Percentiles rank a stretch among this genome's conserved stretches.
These are phyloP conservation scores for Catagonus wagneri DNA, from an alignment of 2,113 vertebrate species.

Conservation along the genomic window DNA sequence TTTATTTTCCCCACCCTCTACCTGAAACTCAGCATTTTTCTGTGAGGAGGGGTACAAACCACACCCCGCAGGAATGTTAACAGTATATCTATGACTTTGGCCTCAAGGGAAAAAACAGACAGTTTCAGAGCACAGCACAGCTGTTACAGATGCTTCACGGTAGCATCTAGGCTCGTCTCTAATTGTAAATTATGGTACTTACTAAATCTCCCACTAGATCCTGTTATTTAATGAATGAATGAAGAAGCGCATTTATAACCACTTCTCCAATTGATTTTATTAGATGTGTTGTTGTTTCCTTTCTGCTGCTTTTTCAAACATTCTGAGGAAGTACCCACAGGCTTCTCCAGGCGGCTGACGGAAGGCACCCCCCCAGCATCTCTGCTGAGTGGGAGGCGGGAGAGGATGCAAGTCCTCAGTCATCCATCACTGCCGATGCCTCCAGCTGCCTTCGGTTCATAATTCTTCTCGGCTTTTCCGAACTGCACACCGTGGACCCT, in stretches of 20 bases:
- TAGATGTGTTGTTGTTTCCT: neutral
- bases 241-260: neutral
- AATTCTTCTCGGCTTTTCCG: neutral
- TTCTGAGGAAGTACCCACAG: neutral
- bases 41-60: neutral
- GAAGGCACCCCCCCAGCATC: neutral
- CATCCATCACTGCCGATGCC: accelerated
- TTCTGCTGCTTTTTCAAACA: neutral
- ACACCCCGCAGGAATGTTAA: too few species aligned
- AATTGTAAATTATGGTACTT: neutral
- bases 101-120: neutral
- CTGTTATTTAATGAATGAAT: neutral
- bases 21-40: neutral
- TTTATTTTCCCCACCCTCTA: neutral
- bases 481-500: neutral
- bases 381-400: neutral
- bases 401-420: neutral
- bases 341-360: neutral
- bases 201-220: neutral
- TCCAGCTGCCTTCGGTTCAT: neutral
- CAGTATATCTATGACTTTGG: neutral
- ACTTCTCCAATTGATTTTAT: neutral
- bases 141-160: accelerated
- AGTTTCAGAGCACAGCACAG: neutral
- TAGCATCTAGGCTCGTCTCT: accelerated